Conservation (phyloP, 2,113 vertebrate species). For the Ageneiosus marmoratus region DNA sequence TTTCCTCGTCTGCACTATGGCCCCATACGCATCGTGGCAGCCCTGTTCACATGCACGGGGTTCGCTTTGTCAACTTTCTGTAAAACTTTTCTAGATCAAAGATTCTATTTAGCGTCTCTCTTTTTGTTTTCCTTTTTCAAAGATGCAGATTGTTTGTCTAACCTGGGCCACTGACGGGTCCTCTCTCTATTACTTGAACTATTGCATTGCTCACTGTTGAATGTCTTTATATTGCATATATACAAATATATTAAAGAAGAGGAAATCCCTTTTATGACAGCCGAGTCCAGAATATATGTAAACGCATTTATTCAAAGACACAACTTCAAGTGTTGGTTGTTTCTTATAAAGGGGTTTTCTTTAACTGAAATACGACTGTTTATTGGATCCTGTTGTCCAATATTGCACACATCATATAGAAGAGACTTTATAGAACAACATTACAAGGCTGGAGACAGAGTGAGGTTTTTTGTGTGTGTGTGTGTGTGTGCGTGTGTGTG, state of each 20-base stretch:
- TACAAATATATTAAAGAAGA: constrained; percentile 57
- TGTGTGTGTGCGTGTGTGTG: too few relatives aligned
- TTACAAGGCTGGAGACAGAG: constrained; percentile 31
- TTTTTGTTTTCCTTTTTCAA: constrained; percentile 33
- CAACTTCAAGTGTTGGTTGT: constrained; percentile 32
- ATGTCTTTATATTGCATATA: constrained; percentile 77
- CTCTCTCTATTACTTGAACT: constrained; percentile 74
- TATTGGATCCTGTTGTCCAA: constrained; percentile 53
- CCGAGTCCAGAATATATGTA: constrained; percentile 35
- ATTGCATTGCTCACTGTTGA: constrained; percentile 75
- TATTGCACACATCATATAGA: constrained; percentile 65
- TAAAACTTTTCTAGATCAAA: constrained; percentile 25
- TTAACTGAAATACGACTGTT: constrained; percentile 47
- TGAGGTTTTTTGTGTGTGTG: background rate
- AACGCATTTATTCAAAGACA: constrained; percentile 43
- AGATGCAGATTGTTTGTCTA: constrained; percentile 45
- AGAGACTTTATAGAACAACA: constrained; percentile 47
- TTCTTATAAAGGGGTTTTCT: constrained; percentile 46
- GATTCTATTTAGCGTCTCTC: constrained; percentile 27
- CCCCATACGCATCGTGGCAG: background rate
- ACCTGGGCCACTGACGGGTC: constrained; percentile 56
- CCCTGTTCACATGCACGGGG: constrained; percentile 7
- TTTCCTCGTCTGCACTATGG: constrained; percentile 27
- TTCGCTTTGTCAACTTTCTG: background rate
- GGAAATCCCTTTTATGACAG: constrained; percentile 60